These are phyloP conservation scores for Pseudomugil gertrudae DNA, from an alignment of 2,797 vertebrate species.

Conservation along the genomic window DNA sequence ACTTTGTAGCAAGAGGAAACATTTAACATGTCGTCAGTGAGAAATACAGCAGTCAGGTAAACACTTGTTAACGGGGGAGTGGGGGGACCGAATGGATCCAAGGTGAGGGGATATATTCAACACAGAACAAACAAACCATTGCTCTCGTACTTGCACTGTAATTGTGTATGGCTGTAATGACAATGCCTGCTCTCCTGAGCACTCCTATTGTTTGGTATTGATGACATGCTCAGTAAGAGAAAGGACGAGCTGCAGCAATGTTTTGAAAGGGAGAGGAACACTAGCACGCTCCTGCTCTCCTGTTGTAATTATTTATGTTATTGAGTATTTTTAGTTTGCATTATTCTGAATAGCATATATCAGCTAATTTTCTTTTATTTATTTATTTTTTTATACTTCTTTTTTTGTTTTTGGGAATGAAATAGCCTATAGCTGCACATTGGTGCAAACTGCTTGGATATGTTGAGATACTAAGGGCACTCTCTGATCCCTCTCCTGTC, in stretches of 20 bases:
- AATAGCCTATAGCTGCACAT: slow-evolving; percentile 70
- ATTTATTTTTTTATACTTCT: slow-evolving; percentile 16
- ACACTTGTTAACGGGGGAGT: slow-evolving; percentile 47
- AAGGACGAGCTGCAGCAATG: slow-evolving; percentile 66
- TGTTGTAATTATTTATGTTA: slow-evolving; percentile 68
- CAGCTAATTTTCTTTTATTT: slow-evolving; percentile 46
- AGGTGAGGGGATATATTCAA: slow-evolving; percentile 79
- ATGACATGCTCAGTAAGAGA: slow-evolving; percentile 78
- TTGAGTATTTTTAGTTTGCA: slow-evolving; percentile 48
- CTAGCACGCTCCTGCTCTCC: slow-evolving; percentile 75
- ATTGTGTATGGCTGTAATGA: slow-evolving; percentile 84
- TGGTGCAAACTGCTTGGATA: slow-evolving; percentile 79
- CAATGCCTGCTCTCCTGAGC: slow-evolving; percentile 78
- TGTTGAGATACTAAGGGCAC: slow-evolving; percentile 70
- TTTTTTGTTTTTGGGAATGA: slow-evolving; percentile 70
- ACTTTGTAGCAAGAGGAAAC: slow-evolving; percentile 49
- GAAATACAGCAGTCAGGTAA: slow-evolving; percentile 53
- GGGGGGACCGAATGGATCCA: slow-evolving; percentile 37
- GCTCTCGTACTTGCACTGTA: slow-evolving; percentile 82
- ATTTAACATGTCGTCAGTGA: slow-evolving; percentile 51
- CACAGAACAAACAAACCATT: slow-evolving; percentile 87
- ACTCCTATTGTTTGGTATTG: slow-evolving; percentile 80
- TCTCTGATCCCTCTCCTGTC: slow-evolving; percentile 83
- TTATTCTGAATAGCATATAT: slow-evolving; percentile 58
- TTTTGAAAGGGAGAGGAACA: slow-evolving; percentile 71